phyloP scores from a whole-genome alignment of 1,140 invertebrate genomes.

The Drosophila saltans region DNA sequence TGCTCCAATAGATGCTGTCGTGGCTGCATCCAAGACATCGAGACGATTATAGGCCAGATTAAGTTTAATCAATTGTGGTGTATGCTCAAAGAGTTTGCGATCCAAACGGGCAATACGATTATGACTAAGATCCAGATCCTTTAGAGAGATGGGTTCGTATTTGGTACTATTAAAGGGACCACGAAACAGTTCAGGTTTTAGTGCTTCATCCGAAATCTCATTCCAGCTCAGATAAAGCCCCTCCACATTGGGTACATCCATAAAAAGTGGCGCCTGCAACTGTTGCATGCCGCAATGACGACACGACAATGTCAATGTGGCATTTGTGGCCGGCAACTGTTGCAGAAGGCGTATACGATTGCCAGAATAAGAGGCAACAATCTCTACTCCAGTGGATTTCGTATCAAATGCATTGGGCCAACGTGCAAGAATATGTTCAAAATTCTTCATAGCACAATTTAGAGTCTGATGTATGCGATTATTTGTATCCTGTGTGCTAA shows the following conservation, averaged over 20 bases:
- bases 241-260: slow-evolving; percentile 86
- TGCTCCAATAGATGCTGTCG: slow-evolving; percentile 85
- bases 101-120: slow-evolving; percentile 88
- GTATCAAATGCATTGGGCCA: slow-evolving; percentile 82
- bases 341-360: slow-evolving; percentile 82
- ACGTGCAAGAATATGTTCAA: slow-evolving; percentile 82
- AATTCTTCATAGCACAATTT: slow-evolving; percentile 79
- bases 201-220: slow-evolving; percentile 85
- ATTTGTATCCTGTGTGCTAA: slow-evolving; percentile 48
- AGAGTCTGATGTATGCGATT: slow-evolving; percentile 59
- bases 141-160: slow-evolving; percentile 87
- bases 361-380: slow-evolving; percentile 82
- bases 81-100: slow-evolving; percentile 88
- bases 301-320: slow-evolving; percentile 78
- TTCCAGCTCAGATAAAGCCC: slow-evolving; percentile 90
- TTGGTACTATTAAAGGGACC: slow-evolving; percentile 85
- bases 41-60: slow-evolving; percentile 89
- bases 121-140: slow-evolving; percentile 87
- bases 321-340: slow-evolving; percentile 82
- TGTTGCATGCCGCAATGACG: slow-evolving; percentile 84
- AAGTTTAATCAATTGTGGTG: slow-evolving; percentile 86
- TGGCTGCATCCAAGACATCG: slow-evolving; percentile 86
- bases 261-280: slow-evolving; percentile 87
- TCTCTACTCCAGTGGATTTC: slow-evolving; percentile 54
- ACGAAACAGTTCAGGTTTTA: slow-evolving; percentile 85